A percentile compares a stretch with the other conserved stretches of the same genome.
These are phyloP conservation scores for Samia ricini DNA, from an alignment of 1,140 invertebrate species.

Conservation along the genomic window DNA sequence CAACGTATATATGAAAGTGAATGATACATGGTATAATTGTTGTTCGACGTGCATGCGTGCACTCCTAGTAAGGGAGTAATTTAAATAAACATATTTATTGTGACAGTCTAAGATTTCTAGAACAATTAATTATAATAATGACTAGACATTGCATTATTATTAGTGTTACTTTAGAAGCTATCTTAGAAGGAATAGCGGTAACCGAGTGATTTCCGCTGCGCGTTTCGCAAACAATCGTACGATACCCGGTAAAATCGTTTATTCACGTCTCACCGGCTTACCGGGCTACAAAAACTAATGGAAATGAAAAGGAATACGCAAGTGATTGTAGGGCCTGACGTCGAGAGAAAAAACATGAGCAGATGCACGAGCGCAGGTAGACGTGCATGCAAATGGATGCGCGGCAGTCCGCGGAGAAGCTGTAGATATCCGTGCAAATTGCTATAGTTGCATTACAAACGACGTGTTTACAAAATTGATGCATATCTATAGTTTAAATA, in stretches of 20 bases:
- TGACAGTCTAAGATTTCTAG: no score
- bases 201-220: background rate
- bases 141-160: no score
- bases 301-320: conserved; percentile 43
- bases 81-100: no score
- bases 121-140: no score
- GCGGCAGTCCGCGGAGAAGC: background rate
- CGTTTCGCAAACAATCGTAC: background rate
- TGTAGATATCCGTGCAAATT: background rate
- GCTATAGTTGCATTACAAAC: background rate
- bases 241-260: conserved; percentile 28
- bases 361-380: conserved; percentile 52
- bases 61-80: no score
- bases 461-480: background rate
- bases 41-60: no score
- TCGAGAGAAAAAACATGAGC: conserved; percentile 36
- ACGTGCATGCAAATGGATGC: conserved; percentile 48
- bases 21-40: no score
- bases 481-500: no score
- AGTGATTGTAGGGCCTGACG: conserved; percentile 33
- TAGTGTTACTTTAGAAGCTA: no score
- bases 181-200: background rate
- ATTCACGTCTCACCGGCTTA: conserved; percentile 33
- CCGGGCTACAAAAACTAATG: conserved; percentile 44
- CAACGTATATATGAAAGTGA: no score